phyloP scores from a whole-genome alignment of 2,888 invertebrate species.

The Hyposoter didymator region DNA sequence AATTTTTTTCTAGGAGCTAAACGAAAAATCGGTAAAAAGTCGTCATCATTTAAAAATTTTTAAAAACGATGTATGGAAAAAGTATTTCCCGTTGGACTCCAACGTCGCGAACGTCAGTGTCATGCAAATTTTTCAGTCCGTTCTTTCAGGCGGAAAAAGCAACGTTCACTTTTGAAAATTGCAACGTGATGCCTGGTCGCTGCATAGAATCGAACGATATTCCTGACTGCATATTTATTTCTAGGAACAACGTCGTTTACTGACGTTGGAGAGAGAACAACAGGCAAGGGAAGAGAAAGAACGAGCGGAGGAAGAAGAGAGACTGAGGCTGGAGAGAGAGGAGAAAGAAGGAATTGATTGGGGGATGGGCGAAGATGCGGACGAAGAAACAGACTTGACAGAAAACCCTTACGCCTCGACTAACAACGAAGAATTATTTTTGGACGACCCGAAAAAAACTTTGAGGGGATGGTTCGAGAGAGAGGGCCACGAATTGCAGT shows the following conservation, averaged over 20 bases:
- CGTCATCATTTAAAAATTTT: no score
- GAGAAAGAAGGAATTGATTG: conserved; percentile 93
- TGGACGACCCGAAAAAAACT: conserved; percentile 98
- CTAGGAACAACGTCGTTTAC: conserved; percentile 76
- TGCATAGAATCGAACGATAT: neutral
- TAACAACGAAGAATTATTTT: conserved; percentile 94
- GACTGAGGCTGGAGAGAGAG: conserved; percentile 85
- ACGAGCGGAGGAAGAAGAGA: conserved; percentile 85
- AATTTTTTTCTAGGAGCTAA: no score
- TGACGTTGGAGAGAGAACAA: conserved; percentile 82
- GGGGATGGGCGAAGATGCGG: conserved; percentile 98
- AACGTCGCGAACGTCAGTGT: no score
- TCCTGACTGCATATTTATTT: neutral
- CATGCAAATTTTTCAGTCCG: no score
- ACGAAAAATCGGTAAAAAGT: no score
- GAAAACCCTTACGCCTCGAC: conserved; percentile 94
- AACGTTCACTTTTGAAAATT: no score
- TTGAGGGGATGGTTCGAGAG: conserved; percentile 97
- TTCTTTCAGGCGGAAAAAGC: no score
- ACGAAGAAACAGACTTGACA: conserved; percentile 92
- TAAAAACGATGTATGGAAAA: no score
- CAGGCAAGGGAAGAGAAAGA: conserved; percentile 84
- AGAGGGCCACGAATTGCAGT: conserved; percentile 94
- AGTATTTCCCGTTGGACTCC: no score
- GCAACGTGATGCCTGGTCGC: no score